These are phyloP conservation scores for Cairina moschata DNA, from an alignment of 2,113 vertebrate species.

Conservation along the genomic window DNA sequence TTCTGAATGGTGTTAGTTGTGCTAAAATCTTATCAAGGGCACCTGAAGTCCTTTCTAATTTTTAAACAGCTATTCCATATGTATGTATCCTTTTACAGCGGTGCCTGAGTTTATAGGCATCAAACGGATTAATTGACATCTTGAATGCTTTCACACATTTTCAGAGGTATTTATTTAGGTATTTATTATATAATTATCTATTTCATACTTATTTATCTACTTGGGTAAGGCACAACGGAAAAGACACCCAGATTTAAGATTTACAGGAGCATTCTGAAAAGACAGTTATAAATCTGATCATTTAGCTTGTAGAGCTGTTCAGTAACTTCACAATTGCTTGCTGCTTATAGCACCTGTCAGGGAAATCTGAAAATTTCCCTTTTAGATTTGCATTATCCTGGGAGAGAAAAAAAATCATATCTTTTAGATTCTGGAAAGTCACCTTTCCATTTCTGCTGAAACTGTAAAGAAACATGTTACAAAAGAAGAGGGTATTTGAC, in stretches of 20 bases:
- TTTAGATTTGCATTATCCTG: not conserved
- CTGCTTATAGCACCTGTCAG: not conserved
- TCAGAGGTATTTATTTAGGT: not conserved
- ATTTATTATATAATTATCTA: not conserved
- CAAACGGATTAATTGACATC: not conserved
- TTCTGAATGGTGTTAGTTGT: not conserved
- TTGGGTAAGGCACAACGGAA: not conserved
- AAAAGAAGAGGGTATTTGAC: not conserved
- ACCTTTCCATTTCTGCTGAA: not conserved
- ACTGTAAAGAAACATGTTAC: not conserved
- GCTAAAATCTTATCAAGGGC: not conserved
- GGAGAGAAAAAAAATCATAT: not conserved
- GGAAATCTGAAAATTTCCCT: not conserved
- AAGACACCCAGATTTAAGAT: not conserved
- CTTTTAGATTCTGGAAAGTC: not conserved
- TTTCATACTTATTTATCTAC: not conserved
- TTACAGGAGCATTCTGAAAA: not conserved
- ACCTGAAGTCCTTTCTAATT: not conserved
- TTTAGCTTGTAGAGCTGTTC: not conserved
- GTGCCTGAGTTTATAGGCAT: not conserved
- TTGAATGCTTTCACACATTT: not conserved
- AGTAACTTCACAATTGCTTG: not conserved
- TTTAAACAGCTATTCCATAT: not conserved
- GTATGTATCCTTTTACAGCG: not conserved
- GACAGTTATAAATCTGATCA: not conserved